Evolutionary conservation across 2,888 invertebrate genomes (phyloP), one percentile per base, ranked within the genome.

Genomic region (Anoplius nigerrimus): DNA sequence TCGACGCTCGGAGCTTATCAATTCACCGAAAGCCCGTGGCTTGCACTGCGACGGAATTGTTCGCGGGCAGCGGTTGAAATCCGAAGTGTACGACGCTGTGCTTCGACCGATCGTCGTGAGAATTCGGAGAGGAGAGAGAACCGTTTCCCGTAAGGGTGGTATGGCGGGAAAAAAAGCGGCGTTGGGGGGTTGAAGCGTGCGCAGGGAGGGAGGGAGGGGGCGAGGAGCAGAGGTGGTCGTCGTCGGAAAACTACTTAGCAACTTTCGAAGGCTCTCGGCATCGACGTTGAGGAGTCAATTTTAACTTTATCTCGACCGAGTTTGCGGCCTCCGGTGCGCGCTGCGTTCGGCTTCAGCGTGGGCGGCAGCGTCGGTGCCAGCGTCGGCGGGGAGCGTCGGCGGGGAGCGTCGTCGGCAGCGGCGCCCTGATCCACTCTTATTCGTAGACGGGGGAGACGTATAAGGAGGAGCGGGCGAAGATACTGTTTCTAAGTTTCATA

Each of bases 271-370:
- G 74, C 74, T 75, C 74, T 75, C 76, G 65, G 64, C 76, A 69
- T 72, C 73, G 76, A 79, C 76, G 77, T 74, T 76, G 79, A 79
- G 82, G 81, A 85, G 85, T 84, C 84, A 85, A 85, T 85, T 85
- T 84, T 80, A 85, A 85, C 84, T 85, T 85, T 82, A 81, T 85
- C 81, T 75, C 74, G 64, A 69, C 45, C 54, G 76, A 80, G 81
- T 76, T 80, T 74, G 72, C 60, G 74, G 63, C 55, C 62, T 65
- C 55, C 11, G 34, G 34, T 34, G 34, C 11, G 34, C 34, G 34
- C 34, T 6, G 34, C 6, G 34, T 57, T 21, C 60, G 45, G 60
- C 56, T 21, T 55, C 45, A n/a, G n/a, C 57, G 21, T 21, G 51
- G 34, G 60, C 48, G 56, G 46, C 52, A 34, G 56, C 21, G 61